Percentiles rank a stretch among this genome's conserved stretches.
phyloP scores from a whole-genome alignment of 1,140 invertebrate species.

The Cydia amplana region DNA sequence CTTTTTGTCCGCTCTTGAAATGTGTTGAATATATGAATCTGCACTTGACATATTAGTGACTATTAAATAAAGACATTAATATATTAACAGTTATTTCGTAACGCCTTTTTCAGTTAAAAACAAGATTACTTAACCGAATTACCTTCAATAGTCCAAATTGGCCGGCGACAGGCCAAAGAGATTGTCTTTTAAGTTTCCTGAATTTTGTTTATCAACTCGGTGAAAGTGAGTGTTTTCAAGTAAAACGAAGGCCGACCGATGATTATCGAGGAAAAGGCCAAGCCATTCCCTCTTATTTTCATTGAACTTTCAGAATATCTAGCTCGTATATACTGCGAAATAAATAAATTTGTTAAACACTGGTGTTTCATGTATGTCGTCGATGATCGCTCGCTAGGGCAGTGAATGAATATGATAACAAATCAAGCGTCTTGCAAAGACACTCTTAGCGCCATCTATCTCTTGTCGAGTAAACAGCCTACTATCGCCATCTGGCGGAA shows the following conservation, averaged over 20 bases:
- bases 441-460: constrained; percentile 5
- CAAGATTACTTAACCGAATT: constrained; percentile 46
- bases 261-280: constrained; percentile 41
- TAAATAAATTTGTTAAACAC: neutral
- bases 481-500: neutral
- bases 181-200: constrained; percentile 63
- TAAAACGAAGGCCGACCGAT: constrained; percentile 50
- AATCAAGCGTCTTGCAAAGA: neutral
- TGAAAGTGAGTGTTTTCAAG: constrained; percentile 61
- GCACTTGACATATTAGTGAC: neutral
- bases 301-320: constrained; percentile 3
- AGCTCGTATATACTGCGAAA: neutral
- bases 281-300: constrained; percentile 38
- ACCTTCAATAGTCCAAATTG: constrained; percentile 56
- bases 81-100: constrained; percentile 5
- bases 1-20: constrained; percentile 32
- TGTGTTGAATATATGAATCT: neutral
- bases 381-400: neutral
- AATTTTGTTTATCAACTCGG: constrained; percentile 61
- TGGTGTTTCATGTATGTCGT: neutral
- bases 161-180: constrained; percentile 51
- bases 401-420: neutral
- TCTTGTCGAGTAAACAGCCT: neutral
- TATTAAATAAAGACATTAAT: constrained; percentile 21
- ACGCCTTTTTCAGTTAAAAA: constrained; percentile 28